Base-by-base conservation (phyloP, 2,113 vertebrate species). In the Gasterosteus nipponicus region DNA sequence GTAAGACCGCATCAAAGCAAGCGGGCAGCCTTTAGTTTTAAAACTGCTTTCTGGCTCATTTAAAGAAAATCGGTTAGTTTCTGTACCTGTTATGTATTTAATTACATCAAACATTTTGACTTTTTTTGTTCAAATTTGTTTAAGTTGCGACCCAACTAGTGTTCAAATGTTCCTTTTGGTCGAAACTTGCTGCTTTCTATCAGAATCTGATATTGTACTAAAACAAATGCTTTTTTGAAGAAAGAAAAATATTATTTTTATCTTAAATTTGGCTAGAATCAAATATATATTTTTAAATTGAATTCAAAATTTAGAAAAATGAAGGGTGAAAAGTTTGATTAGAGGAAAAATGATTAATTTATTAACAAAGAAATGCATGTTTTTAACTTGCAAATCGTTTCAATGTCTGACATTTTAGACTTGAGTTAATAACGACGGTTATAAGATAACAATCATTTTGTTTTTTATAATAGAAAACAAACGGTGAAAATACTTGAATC, bases 141-240 rank as follows among this genome's bases (percentile, higher is more conserved):
- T 65, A 71, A 44, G 39, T 73, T 7, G 9, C 31, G 14, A 10
- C 39, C 35, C 22, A 61, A 68, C 63, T 53, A 2, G 42, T 59
- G 19, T 53, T 70, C 18, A 10, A 47, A 39, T 70, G 26, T 12
- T 38, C 3, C 3, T 29, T 2, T 35, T 44, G 57, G 31, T 81
- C 19, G 33, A 41, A 72, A 61, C 39, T 63, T 38, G 65, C 73
- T 78, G 84, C 73, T 78, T 31, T 62, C 74, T 67, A n/a, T n/a
- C 46, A 42, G 19, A 66, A 56, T 53, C 51, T 39, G 0, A 5
- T 54, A 5, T 61, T 3, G 9, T 63, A 38, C 39, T 33, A 67
- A 58, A 44, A 33, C 31, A 57, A 33, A 26, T n/a, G 14, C 15
- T 11, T 12, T 42, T 14, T 26, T 26, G 22, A 26, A 26, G 22